These are phyloP conservation scores for Pampus argenteus DNA, from an alignment of 2,797 vertebrate genomes.

Conservation along the genomic window DNA sequence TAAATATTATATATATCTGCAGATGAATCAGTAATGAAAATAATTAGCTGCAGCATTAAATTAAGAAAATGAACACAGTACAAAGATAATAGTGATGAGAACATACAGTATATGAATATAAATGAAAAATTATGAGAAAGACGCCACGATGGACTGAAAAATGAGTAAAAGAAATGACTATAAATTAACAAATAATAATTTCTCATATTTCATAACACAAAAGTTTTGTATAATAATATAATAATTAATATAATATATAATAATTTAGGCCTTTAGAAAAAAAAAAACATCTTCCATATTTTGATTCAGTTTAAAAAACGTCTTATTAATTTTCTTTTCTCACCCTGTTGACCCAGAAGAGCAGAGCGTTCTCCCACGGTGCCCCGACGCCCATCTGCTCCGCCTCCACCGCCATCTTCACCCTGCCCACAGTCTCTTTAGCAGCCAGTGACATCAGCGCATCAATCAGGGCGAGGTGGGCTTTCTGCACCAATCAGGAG, in stretches of 20 bases:
- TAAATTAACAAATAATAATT: neutral
- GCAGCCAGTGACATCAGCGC: slow-evolving; percentile 89
- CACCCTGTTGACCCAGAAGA: slow-evolving; percentile 94
- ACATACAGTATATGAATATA: neutral
- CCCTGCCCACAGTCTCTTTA: slow-evolving; percentile 82
- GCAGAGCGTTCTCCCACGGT: slow-evolving; percentile 89
- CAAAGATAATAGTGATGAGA: neutral
- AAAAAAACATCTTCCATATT: no score
- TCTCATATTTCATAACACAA: neutral
- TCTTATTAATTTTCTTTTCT: no score
- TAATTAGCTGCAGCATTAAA: no score
- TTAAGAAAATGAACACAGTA: neutral
- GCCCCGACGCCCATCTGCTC: slow-evolving; percentile 80
- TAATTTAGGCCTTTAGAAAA: no score
- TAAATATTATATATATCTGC: neutral
- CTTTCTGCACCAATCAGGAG: slow-evolving; percentile 79
- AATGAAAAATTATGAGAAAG: no score
- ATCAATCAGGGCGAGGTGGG: slow-evolving; percentile 91
- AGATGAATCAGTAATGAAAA: no score
- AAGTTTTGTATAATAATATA: no score
- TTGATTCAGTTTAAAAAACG: no score
- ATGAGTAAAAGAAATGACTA: no score
- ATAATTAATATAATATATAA: no score
- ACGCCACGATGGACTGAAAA: no score
- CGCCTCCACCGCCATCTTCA: slow-evolving; percentile 81